Evolutionary conservation across 2,888 invertebrate species (phyloP), one percentile per base, ranked within the genome.

Genomic region (Sarcophaga rosellei): DNA sequence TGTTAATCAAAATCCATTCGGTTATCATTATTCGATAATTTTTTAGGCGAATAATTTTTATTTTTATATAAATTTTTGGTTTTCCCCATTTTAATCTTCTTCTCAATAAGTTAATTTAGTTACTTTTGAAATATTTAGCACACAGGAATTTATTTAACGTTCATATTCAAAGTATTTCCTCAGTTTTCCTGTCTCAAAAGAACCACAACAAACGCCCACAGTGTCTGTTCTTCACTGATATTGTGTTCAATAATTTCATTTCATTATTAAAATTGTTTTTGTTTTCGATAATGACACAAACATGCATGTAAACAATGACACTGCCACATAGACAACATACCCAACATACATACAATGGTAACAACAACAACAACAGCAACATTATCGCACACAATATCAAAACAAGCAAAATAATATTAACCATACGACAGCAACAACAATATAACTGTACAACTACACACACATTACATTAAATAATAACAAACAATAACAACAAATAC

Each of bases 251-350:
- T 53, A 20, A 11, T 35, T 72, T 47, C 17, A 23, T 69, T 53
- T 69, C 6, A 3, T 45, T 66, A 68, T 59, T 68, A 25, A 63
- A 70, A 70, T 59, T 23, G 25, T 35, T 57, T 47, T 3, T 59
- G 35, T 70, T 74, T 79, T 53, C 62, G 53, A 44, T 15, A 66
- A 44, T 69, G 62, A 68, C 75, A 84, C 44, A 44, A 84, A 80
- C 85, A 65, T 77, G 65, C 57, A 75, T 85, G 79, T 79, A 66
- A 78, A 85, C 81, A 85, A 61, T 75, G 77, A 70, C 78, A 81
- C 35, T 72, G 62, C 81, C 81, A 53, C 81, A 53, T 61, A 35
- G 21, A 79, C 68, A 82, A 53, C n/a, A 15, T 12, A 23, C 61
- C 53, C 81, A 70, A 25, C 25, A 61, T 65, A 25, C 25, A 61